Percentiles rank a stretch among this genome's conserved stretches.
Evolutionary conservation across 1,140 invertebrate genomes (phyloP).

Genomic region (Apis mellifera): DNA sequence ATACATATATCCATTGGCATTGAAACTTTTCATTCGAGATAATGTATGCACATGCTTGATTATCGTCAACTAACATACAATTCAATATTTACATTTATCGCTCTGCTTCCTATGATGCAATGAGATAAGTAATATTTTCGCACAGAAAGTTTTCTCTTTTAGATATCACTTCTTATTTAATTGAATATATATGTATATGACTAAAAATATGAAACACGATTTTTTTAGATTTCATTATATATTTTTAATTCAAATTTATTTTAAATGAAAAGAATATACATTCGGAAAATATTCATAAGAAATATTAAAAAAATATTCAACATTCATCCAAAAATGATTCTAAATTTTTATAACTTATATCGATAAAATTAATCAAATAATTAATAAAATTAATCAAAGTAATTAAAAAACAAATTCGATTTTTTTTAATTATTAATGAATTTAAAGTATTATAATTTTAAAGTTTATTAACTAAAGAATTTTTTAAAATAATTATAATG

Average conservation of each 20-base stretch:
- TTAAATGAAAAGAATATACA: neutral
- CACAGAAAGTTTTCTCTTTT: neutral
- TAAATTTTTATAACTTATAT: neutral
- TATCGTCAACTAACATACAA: neutral
- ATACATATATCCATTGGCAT: neutral
- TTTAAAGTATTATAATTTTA: too few relatives aligned
- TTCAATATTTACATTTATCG: conserved; percentile 9
- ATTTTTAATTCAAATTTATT: neutral
- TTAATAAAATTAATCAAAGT: neutral
- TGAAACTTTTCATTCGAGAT: neutral
- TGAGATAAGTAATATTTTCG: neutral
- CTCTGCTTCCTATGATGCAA: neutral
- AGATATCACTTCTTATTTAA: neutral
- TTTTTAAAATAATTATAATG: too few relatives aligned
- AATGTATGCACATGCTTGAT: neutral
- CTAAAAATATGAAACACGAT: neutral
- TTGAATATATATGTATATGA: neutral
- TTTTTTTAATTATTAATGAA: neutral
- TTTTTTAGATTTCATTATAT: neutral
- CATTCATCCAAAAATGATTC: neutral
- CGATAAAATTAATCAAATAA: neutral
- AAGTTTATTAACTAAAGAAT: too few relatives aligned
- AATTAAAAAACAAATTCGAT: neutral
- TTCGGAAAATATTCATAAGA: too few relatives aligned
- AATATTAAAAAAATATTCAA: neutral